These are phyloP conservation scores for Araneus ventricosus DNA, from an alignment of 1,140 invertebrate genomes.

Conservation along the genomic window DNA sequence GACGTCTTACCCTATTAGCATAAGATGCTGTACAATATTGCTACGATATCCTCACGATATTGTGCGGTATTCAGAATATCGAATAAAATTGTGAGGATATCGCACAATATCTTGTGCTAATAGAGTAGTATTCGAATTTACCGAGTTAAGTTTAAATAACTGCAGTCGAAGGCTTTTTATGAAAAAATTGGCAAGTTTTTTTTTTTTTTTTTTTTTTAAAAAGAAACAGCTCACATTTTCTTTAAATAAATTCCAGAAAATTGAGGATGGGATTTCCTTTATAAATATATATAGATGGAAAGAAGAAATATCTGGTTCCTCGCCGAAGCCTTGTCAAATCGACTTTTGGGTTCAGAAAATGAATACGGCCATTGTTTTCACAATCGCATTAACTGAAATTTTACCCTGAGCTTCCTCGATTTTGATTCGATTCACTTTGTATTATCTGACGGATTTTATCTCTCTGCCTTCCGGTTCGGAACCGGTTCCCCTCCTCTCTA, in stretches of 20 bases:
- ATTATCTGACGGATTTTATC: conserved; percentile 29
- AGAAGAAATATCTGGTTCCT: not conserved
- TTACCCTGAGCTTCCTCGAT: conserved; percentile 1
- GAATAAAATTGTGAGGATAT: no score
- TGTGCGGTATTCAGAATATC: no score
- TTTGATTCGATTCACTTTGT: conserved; percentile 17
- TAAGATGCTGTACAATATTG: no score
- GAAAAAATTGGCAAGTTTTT: no score
- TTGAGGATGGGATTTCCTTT: not conserved
- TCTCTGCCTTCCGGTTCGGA: conserved; percentile 40
- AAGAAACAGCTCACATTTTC: no score
- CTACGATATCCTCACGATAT: no score
- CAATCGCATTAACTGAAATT: conserved; percentile 39
- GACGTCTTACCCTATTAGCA: no score
- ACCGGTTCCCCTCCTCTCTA: conserved; percentile 47
- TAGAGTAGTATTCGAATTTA: no score
- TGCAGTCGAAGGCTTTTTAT: no score
- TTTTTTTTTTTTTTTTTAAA: no score
- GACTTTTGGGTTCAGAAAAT: not conserved
- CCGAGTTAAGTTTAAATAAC: no score
- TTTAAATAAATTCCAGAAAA: not conserved
- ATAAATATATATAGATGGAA: not conserved
- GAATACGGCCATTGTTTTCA: conserved; percentile 55
- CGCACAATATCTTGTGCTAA: no score
- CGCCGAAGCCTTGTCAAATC: not conserved